Evolutionary conservation across 2,797 vertebrate species (phyloP), one percentile per base, ranked within the genome.

Genomic region (Poeciliopsis paucimaculata): DNA sequence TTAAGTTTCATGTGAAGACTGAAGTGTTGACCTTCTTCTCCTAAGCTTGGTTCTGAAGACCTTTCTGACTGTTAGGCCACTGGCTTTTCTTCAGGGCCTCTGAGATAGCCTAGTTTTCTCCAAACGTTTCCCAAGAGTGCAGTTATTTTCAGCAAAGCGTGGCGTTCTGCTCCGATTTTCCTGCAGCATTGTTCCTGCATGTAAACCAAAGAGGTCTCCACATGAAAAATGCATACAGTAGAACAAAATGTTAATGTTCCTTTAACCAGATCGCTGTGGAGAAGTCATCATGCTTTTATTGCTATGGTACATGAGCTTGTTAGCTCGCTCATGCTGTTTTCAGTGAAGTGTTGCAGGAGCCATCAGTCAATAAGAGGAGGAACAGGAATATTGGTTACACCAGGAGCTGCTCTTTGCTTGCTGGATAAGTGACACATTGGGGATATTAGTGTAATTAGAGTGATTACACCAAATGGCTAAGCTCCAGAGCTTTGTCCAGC

Each of bases 141-240:
- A 75, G 91, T 90, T 93, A 94, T 94, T 94, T 93, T 90, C 78
- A 89, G 91, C 78, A n/a, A 83, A 86, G 87, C 34, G 46, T 80
- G 51, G 49, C 10, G 76, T 82, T 87, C 85, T 91, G 84, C 87
- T 93, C 91, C 0, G 78, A 80, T 90, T 93, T 90, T 77, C 87
- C 79, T 75, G 73, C 76, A 3, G 77, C 39, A 62, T 82, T 83
- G 76, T 86, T 86, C 80, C 64, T 79, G 34, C 45, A 55, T 78
- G 77, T 77, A 80, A 66, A 82, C 76, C 75, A 76, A 80, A 77
- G 55, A 77, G 26, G 68, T 71, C 15, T 77, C 51, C 43, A 39
- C 55, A 73, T 71, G 23, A 82, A 85, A 82, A 85, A 81, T 75
- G 60, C 68, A 75, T 71, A 74, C 64, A 80, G 64, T 41, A 68